These are phyloP conservation scores for Phortica magna DNA, from an alignment of 2,888 invertebrate species.

Conservation along the genomic window DNA sequence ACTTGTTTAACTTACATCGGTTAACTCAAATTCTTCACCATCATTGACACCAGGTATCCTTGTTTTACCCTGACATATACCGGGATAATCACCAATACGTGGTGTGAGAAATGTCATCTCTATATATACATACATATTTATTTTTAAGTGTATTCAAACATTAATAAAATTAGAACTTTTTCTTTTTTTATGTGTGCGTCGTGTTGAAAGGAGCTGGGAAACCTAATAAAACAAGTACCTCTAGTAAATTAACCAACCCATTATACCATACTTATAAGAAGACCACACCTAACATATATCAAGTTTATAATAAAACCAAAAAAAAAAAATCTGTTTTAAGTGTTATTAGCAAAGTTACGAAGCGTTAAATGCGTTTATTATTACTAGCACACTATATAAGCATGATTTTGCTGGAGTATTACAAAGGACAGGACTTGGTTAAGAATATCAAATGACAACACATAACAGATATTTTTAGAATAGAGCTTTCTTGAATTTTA, in stretches of 20 bases:
- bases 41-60: constrained; percentile 97
- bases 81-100: constrained; percentile 92
- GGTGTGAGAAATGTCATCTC: constrained; percentile 90
- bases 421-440: not conserved
- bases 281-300: not conserved
- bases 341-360: not conserved
- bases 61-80: constrained; percentile 96
- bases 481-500: too few relatives aligned
- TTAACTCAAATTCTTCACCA: constrained; percentile 90
- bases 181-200: constrained; percentile 12
- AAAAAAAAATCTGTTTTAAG: not conserved
- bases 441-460: not conserved
- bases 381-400: not conserved
- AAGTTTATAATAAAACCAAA: not conserved
- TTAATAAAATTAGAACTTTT: not conserved
- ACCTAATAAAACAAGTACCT: not conserved
- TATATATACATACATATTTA: constrained; percentile 73
- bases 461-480: not conserved
- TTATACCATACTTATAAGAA: too few relatives aligned
- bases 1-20: constrained; percentile 86
- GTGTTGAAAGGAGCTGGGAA: not conserved
- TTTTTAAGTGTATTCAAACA: constrained; percentile 18
- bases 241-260: too few relatives aligned
- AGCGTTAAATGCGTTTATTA: constrained; percentile 10
- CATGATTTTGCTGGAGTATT: constrained; percentile 5